phyloP scores from a whole-genome alignment of 1,140 invertebrate species.

The Lucilia sericata region DNA sequence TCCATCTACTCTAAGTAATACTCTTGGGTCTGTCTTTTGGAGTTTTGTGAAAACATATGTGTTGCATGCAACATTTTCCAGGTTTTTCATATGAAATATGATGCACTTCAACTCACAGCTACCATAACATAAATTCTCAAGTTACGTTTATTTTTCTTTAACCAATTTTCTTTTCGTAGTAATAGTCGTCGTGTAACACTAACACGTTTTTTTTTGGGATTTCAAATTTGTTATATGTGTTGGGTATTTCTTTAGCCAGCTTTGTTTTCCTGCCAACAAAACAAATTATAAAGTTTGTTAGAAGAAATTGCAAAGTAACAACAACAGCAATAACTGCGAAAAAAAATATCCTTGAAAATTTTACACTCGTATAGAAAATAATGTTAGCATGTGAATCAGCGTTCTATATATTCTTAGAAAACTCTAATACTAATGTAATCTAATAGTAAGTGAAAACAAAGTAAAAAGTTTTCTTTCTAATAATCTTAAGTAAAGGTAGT shows the following conservation, averaged over 20 bases:
- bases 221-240: background rate
- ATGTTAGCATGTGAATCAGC: slow-evolving; percentile 12
- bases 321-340: background rate
- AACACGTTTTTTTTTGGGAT: slow-evolving; percentile 7
- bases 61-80: background rate
- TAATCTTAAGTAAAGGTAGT: background rate
- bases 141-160: background rate
- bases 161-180: background rate
- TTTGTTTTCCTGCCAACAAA: slow-evolving; percentile 4
- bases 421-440: background rate
- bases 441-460: background rate
- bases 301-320: background rate
- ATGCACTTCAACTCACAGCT: slow-evolving; percentile 46
- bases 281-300: slow-evolving; percentile 13
- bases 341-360: background rate
- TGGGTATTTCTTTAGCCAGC: background rate
- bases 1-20: background rate
- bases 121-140: slow-evolving; percentile 46
- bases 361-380: background rate
- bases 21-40: background rate
- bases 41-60: background rate
- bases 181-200: background rate
- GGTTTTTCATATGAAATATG: slow-evolving; percentile 44
- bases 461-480: slow-evolving; percentile 2
- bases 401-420: background rate